phyloP scores from a whole-genome alignment of 2,888 invertebrate genomes.

The Pherbina coryleti region DNA sequence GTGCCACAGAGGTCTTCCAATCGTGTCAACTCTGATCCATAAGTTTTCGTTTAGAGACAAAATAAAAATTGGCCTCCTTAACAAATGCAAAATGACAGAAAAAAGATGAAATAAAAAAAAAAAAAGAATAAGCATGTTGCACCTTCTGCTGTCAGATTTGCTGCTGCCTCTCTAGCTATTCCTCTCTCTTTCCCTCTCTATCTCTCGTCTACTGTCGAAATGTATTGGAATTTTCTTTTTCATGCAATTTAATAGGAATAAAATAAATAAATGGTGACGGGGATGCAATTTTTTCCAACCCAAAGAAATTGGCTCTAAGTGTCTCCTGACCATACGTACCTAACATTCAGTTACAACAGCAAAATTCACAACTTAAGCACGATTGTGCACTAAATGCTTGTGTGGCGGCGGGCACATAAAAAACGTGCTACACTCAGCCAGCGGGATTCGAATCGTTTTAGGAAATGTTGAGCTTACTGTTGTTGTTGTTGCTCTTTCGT shows the following conservation, averaged over 20 bases:
- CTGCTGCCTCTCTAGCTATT: not conserved
- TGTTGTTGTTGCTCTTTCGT: not conserved
- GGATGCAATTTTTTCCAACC: not conserved
- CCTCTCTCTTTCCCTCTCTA: not conserved
- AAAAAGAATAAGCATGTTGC: constrained; percentile 1
- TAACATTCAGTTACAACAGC: not conserved
- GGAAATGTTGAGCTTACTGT: constrained; percentile 3
- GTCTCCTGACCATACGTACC: not conserved
- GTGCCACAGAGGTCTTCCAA: constrained; percentile 66
- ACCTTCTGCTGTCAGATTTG: constrained; percentile 5
- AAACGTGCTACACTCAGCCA: too few species aligned
- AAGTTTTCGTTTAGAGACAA: not conserved
- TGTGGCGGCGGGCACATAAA: not conserved
- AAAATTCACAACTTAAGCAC: not conserved
- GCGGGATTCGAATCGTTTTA: constrained; percentile 3
- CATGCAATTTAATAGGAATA: not conserved
- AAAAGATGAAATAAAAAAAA: not conserved
- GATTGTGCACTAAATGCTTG: not conserved
- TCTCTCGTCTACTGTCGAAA: not conserved
- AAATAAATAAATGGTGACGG: not conserved
- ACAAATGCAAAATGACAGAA: not conserved
- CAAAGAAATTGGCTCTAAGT: not conserved
- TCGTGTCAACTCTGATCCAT: constrained; percentile 60
- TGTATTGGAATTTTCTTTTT: constrained; percentile 4
- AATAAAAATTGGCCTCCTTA: constrained; percentile 11